Conservation (phyloP, 2,113 vertebrate genomes). For the Ancistrus triradiatus region DNA sequence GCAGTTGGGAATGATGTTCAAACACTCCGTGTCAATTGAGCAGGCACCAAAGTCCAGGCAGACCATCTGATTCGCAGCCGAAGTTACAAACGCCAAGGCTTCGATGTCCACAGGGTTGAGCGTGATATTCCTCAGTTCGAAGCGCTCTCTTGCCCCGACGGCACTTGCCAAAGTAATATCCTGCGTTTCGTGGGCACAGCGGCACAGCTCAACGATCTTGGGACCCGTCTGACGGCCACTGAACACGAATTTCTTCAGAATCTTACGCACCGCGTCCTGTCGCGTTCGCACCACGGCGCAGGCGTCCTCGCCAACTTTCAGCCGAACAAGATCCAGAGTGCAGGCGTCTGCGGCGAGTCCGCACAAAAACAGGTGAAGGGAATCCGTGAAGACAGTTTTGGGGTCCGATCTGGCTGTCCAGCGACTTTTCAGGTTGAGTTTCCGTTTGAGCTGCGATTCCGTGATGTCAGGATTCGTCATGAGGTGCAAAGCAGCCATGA, state of each 20-base stretch:
- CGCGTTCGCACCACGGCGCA: slow-evolving; percentile 60
- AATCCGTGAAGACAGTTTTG: slow-evolving; percentile 69
- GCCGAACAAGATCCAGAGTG: slow-evolving; percentile 58
- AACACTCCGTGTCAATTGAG: slow-evolving; percentile 72
- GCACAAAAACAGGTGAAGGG: slow-evolving; percentile 76
- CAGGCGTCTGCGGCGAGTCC: slow-evolving; percentile 75
- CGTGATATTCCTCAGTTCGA: slow-evolving; percentile 79
- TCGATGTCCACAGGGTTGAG: slow-evolving; percentile 73
- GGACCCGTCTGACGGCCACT: slow-evolving; percentile 75
- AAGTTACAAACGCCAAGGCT: slow-evolving; percentile 72
- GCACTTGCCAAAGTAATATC: slow-evolving; percentile 60
- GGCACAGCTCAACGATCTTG: slow-evolving; percentile 81
- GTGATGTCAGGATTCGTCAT: slow-evolving; percentile 71
- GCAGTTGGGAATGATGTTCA: slow-evolving; percentile 73
- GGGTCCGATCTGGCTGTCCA: slow-evolving; percentile 76
- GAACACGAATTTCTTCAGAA: slow-evolving; percentile 63
- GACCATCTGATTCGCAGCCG: slow-evolving; percentile 53
- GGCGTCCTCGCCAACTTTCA: slow-evolving; percentile 52
- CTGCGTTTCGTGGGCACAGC: slow-evolving; percentile 78
- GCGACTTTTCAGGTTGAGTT: slow-evolving; percentile 77
- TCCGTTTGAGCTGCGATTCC: slow-evolving; percentile 59
- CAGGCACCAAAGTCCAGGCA: slow-evolving; percentile 81
- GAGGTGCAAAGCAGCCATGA: slow-evolving; percentile 79
- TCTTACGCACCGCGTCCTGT: slow-evolving; percentile 65
- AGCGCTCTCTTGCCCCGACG: slow-evolving; percentile 58